phyloP scores from a whole-genome alignment of 64 coral and sea anemone species.

The Actinia equina region DNA sequence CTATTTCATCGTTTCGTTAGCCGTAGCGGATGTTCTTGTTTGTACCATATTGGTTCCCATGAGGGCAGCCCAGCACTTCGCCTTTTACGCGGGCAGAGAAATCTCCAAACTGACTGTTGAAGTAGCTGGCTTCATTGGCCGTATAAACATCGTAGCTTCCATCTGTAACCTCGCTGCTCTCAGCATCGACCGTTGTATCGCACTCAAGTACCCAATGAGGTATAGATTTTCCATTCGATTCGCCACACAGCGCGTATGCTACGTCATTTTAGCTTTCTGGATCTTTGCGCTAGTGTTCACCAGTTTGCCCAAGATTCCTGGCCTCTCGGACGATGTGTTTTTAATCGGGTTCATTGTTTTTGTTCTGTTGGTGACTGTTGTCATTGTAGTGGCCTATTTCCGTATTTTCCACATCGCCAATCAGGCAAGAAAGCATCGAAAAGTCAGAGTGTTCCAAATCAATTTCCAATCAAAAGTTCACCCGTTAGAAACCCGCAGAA shows the following conservation, averaged over 20 bases:
- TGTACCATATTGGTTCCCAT: slow-evolving; percentile 43
- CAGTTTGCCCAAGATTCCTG: slow-evolving; percentile 12
- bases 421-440: neutral
- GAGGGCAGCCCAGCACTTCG: slow-evolving; percentile 37
- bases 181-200: slow-evolving; percentile 43
- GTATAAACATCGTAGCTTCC: slow-evolving; percentile 30
- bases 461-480: neutral
- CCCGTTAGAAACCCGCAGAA: neutral
- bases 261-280: slow-evolving; percentile 24
- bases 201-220: slow-evolving; percentile 34
- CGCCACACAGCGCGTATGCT: slow-evolving; percentile 9
- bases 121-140: slow-evolving; percentile 26
- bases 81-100: slow-evolving; percentile 3
- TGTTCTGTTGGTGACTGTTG: slow-evolving; percentile 22
- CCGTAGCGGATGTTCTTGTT: slow-evolving; percentile 44
- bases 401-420: slow-evolving; percentile 27
- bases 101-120: neutral
- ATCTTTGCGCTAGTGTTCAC: slow-evolving; percentile 26
- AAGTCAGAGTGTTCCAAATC: neutral
- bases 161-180: slow-evolving; percentile 28
- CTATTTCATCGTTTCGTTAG: slow-evolving; percentile 58
- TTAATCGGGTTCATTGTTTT: slow-evolving; percentile 22
- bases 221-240: slow-evolving; percentile 36
- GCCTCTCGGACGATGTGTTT: neutral
- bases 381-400: slow-evolving; percentile 26